Evolutionary conservation across 2,113 vertebrate genomes (phyloP), one percentile per base, ranked within the genome.

Genomic region (Panthera leo): DNA sequence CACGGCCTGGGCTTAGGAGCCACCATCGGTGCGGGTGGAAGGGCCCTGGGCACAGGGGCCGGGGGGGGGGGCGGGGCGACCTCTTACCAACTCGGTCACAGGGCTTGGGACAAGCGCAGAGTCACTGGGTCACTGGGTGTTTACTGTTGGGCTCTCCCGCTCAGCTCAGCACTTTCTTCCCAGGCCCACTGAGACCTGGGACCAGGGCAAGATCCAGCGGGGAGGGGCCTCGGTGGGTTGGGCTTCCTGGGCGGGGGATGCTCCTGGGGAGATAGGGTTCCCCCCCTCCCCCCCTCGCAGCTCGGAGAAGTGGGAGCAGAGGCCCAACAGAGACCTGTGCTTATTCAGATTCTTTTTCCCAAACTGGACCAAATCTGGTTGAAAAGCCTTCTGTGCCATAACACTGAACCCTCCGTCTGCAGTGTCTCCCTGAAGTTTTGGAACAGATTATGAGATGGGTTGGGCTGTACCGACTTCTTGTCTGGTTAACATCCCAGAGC

Each of bases 11-110:
- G 42, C 39, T 67, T 34, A 3, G 34, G 13, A 86, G 21, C 10
- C 0, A 23, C n/a, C 21, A 2, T 34, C 12, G 0, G 53, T 53
- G 27, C 0, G 0, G 3, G 0, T 48, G 7, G 1, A 12, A 11
- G 71, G 39, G 19, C 42, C 25, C 4, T 53, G 31, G 42, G 61
- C 53, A 19, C 53, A 19, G 76, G 93, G 18, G 2, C 16, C 16
- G 27, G 11, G 48, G 31, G 16, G 7, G 29, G 18, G 5, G 1
- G 3, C 5, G 29, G 12, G 3, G 19, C 8, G 36, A 51, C 11
- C 8, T 55, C 63, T 36, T 25, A 55, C 0, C 10, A 45, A 45
- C 45, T 45, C 9, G 0, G 21, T 25, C 10, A 23, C 73, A 7
- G n/a, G 29, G 16, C 16, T 16, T 7, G 78, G 73, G 73, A 15